Percentiles rank a stretch among this genome's conserved stretches.
Evolutionary conservation across 2,113 vertebrate species (phyloP).

Genomic region (Canis aureus): DNA sequence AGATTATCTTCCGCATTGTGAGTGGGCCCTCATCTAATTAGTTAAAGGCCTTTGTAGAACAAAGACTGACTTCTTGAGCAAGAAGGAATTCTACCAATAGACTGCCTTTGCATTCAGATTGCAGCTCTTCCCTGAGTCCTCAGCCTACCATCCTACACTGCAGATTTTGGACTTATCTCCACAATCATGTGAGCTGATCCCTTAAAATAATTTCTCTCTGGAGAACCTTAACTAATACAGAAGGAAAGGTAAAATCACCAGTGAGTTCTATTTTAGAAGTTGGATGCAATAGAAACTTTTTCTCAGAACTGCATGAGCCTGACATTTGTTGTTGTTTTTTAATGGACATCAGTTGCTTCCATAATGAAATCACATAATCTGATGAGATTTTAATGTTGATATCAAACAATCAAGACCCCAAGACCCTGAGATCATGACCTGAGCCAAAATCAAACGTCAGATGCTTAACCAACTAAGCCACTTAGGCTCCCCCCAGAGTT

Average conservation of each 20-base stretch:
- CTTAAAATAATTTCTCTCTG: background rate
- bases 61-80: background rate
- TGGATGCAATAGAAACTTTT: background rate
- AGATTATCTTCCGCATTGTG: background rate
- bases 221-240: background rate
- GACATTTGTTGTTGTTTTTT: background rate
- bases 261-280: background rate
- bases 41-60: background rate
- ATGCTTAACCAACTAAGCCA: background rate
- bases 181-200: background rate
- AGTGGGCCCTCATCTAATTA: background rate
- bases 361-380: background rate
- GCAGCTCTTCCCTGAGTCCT: background rate
- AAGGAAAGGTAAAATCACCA: constrained; percentile 3
- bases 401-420: background rate
- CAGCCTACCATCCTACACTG: background rate
- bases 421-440: background rate
- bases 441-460: background rate
- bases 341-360: background rate
- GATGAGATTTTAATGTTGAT: background rate
- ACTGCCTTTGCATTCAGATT: background rate
- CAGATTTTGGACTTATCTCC: background rate
- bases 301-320: background rate
- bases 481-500: background rate
- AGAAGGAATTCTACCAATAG: background rate